A percentile compares a stretch with the other conserved stretches of the same genome.
phyloP scores from a whole-genome alignment of 2,888 invertebrate species.

The Sicus ferrugineus region DNA sequence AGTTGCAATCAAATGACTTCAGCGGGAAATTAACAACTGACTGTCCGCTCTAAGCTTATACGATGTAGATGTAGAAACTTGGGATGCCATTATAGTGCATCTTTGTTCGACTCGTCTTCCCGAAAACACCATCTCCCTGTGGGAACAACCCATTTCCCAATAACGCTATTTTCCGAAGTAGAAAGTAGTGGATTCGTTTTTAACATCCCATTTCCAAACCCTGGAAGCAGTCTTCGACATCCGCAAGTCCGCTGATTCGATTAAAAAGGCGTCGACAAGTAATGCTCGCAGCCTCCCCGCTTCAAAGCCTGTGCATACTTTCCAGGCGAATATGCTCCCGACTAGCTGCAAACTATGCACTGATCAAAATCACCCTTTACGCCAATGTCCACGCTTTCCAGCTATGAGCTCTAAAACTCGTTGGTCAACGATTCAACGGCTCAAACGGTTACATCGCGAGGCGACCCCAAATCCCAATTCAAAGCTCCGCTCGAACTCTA shows the following conservation, averaged over 20 bases:
- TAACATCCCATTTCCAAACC: not conserved
- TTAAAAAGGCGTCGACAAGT: not conserved
- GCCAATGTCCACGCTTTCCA: not conserved
- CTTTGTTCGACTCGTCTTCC: not conserved
- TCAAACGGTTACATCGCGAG: too few relatives aligned
- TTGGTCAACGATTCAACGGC: too few relatives aligned
- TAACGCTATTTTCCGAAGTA: not conserved
- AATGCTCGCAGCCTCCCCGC: too few relatives aligned
- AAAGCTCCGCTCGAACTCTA: too few relatives aligned
- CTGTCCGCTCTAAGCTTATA: too few relatives aligned
- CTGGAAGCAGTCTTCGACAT: too few relatives aligned
- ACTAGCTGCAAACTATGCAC: conserved; percentile 1
- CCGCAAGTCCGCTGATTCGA: not conserved
- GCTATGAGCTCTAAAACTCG: too few relatives aligned
- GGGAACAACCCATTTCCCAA: not conserved
- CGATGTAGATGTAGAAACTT: not conserved
- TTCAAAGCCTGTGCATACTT: too few relatives aligned
- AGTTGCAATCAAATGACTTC: too few relatives aligned
- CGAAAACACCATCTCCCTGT: not conserved
- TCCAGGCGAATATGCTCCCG: not conserved
- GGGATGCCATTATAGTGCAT: not conserved
- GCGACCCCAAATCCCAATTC: too few relatives aligned
- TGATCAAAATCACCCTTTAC: not conserved
- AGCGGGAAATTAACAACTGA: too few relatives aligned
- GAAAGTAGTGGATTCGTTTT: not conserved